phyloP scores from a whole-genome alignment of 2,113 vertebrate species.

The Marmota monax region DNA sequence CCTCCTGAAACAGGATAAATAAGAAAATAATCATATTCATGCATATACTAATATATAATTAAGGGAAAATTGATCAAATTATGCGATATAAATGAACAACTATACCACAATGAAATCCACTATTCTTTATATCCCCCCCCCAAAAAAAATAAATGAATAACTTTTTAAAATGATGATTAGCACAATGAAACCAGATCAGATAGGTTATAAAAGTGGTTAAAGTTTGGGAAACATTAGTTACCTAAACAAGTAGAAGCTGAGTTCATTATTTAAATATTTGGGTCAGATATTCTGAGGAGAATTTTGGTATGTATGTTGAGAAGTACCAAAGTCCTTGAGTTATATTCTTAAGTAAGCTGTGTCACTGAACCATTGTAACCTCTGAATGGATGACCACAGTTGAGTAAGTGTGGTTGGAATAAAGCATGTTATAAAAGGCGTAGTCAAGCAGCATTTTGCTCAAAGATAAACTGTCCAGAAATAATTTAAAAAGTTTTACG shows the following conservation, averaged over 20 bases:
- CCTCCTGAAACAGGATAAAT: not conserved
- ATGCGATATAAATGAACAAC: not conserved
- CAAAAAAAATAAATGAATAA: not conserved
- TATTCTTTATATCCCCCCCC: not conserved
- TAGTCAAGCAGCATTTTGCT: not conserved
- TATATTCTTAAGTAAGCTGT: not conserved
- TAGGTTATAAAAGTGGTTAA: not conserved
- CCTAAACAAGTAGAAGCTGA: not conserved
- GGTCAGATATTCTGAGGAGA: not conserved
- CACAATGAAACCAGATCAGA: not conserved
- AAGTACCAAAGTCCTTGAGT: not conserved
- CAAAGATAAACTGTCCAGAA: not conserved
- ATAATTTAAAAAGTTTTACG: constrained; percentile 22
- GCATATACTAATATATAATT: not conserved
- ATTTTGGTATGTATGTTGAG: not conserved
- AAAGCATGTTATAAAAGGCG: not conserved
- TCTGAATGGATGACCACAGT: not conserved
- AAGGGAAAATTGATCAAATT: not conserved
- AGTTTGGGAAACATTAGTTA: not conserved
- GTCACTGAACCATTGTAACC: not conserved
- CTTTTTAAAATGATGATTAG: not conserved
- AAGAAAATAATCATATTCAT: not conserved
- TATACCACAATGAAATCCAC: not conserved
- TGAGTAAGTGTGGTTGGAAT: not conserved
- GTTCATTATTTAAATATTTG: not conserved